A percentile compares a stretch with the other conserved stretches of the same genome.
These are phyloP conservation scores for Aplocera efformata DNA, from an alignment of 2,888 invertebrate species.

Conservation along the genomic window DNA sequence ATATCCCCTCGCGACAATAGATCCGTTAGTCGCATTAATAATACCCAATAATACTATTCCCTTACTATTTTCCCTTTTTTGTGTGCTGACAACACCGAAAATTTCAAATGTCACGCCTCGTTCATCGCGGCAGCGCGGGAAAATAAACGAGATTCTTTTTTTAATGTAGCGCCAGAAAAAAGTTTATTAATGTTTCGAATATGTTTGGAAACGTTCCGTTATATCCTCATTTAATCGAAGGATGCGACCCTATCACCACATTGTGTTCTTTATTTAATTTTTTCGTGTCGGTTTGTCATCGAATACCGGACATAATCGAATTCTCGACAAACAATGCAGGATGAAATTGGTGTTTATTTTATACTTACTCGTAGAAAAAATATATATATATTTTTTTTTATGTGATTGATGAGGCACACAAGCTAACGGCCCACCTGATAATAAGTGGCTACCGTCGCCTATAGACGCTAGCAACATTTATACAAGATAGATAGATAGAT, in stretches of 20 bases:
- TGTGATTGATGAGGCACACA: no score
- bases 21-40: conserved; percentile 75
- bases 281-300: conserved; percentile 58
- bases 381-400: conserved; percentile 37
- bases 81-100: conserved; percentile 59
- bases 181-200: conserved; percentile 59
- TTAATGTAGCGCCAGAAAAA: conserved; percentile 56
- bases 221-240: conserved; percentile 60
- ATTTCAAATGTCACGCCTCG: conserved; percentile 78
- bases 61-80: conserved; percentile 54
- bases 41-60: conserved; percentile 66
- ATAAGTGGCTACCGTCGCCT: no score
- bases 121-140: conserved; percentile 67
- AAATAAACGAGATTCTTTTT: conserved; percentile 67
- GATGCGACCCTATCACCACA: conserved; percentile 48
- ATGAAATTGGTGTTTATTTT: conserved; percentile 69
- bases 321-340: conserved; percentile 73
- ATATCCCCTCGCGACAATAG: conserved; percentile 56
- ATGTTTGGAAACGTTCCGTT: conserved; percentile 61
- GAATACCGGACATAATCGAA: conserved; percentile 67
- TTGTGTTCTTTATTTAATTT: conserved; percentile 33
- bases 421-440: no score
- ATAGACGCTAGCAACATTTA: no score
- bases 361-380: conserved; percentile 49
- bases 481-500: no score